Base-by-base conservation (phyloP, 2,113 vertebrate species). In the Hippocampus barbouri region DNA sequence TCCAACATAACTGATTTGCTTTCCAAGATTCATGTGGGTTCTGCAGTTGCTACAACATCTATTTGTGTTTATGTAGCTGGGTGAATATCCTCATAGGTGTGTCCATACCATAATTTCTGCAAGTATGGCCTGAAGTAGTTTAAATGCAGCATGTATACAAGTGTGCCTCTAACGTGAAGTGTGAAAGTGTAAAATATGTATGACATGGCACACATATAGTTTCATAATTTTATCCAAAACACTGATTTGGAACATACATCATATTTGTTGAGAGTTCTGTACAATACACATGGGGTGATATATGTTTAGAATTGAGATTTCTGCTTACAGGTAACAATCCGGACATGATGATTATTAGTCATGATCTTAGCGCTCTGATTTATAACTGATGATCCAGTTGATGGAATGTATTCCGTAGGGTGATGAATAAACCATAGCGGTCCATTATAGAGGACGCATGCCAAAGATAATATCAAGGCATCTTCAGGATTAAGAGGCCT, bases 351-450 rank as follows among this genome's bases (percentile, higher is more conserved):
- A 75, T 70, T 53, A 73, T 68, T 45, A 40, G 18, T 41, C 27
- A 30, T 60, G 14, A 60, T 60, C 16, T 6, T 3, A 21, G 54
- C 53, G 49, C 45, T 49, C 30, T 73, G 51, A 41, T 69, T 64
- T 54, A 25, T 4, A 72, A 53, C 56, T 57, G 57, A 20, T 72
- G 59, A 53, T 66, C 34, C 63, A 69, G n/a, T n/a, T 63, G 57
- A 68, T 56, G 27, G 63, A 80, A 79, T 80, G 73, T n/a, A 56
- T 69, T 64, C 34, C 62, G 76, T 38, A 3, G 25, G 23, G 63
- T 65, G 20, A 61, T 72, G 25, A 68, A 56, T 0, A 68, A 68
- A 69, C 30, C 34, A 71, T 54, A 66, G 16, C 64, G 70, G 43
- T 4, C 41, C 9, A 63, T 14, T 18, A 70, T 10, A 66, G 21